Evolutionary conservation across 2,113 vertebrate genomes (phyloP), one percentile per base, ranked within the genome.

Genomic region (Gadus chalcogrammus): DNA sequence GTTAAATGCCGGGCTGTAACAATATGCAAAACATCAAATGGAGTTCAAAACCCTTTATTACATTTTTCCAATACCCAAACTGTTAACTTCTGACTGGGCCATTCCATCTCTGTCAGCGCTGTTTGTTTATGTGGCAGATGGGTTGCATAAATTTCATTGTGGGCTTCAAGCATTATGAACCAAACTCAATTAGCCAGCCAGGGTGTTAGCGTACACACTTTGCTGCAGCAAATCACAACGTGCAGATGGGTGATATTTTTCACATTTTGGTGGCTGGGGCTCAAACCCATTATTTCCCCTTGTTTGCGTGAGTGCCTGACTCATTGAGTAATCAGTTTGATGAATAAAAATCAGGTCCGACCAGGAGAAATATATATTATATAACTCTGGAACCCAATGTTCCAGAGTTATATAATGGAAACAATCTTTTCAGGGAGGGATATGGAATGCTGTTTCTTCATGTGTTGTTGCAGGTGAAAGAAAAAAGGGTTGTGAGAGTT

Each of bases 41-140:
- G 67, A 81, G 67, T 55, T 48, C 42, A 48, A 48, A 48, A 48
- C 42, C 12, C 42, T 48, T 48, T 13, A 12, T 1, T 67, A 82
- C 74, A 80, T 78, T 79, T 88, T 85, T 83, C 71, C 76, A 79
- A 82, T 89, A 87, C 79, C 79, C 72, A 76, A 76, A 79, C 74
- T 67, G 82, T 87, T 87, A 74, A 82, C 83, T 83, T 84, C 70
- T 79, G 73, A 87, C 76, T 71, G 78, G 76, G 79, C 79, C 80
- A 62, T 82, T 80, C 79, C 70, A 77, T 87, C 78, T 80, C 69
- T 35, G 69, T 75, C 4, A 17, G 65, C 75, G 69, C 75, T 86
- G 85, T 87, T 90, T 89, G 81, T 89, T 86, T 88, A 88, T 73
- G 75, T 77, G 76, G 82, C 90, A 91, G 87, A 90, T 84, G 87